These are phyloP conservation scores for Australoheros scitulus DNA, from an alignment of 2,113 vertebrate species.

Conservation along the genomic window DNA sequence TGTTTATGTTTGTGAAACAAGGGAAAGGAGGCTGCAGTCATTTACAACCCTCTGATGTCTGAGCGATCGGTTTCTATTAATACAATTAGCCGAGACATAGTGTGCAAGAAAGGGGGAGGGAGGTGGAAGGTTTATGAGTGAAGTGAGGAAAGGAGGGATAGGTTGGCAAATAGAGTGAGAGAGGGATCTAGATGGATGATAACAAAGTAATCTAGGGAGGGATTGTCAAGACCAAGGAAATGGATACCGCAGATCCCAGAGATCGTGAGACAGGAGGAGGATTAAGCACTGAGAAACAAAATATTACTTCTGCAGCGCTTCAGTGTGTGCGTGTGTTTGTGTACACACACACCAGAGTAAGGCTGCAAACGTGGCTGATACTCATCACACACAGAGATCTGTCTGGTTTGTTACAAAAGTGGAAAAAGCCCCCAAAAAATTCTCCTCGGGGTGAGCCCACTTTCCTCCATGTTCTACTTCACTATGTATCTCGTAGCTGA, in stretches of 20 bases:
- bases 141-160: constrained; percentile 8
- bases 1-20: background rate
- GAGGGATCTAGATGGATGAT: constrained; percentile 61
- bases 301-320: constrained; percentile 32
- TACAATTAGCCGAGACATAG: constrained; percentile 51
- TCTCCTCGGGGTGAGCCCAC: background rate
- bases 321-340: background rate
- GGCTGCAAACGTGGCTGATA: background rate
- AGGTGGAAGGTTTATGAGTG: background rate
- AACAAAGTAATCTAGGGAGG: constrained; percentile 57
- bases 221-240: constrained; percentile 54
- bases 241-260: constrained; percentile 52
- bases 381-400: background rate
- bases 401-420: constrained; percentile 4
- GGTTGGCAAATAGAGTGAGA: constrained; percentile 23
- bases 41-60: constrained; percentile 48
- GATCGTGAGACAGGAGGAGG: constrained; percentile 42
- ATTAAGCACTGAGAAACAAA: constrained; percentile 58
- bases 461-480: background rate
- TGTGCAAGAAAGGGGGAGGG: background rate
- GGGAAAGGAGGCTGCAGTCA: constrained; percentile 16
- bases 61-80: constrained; percentile 53
- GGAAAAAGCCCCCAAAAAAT: background rate
- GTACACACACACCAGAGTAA: background rate
- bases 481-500: background rate